phyloP scores from a whole-genome alignment of 2,888 invertebrate species.

The Microchrysa polita region DNA sequence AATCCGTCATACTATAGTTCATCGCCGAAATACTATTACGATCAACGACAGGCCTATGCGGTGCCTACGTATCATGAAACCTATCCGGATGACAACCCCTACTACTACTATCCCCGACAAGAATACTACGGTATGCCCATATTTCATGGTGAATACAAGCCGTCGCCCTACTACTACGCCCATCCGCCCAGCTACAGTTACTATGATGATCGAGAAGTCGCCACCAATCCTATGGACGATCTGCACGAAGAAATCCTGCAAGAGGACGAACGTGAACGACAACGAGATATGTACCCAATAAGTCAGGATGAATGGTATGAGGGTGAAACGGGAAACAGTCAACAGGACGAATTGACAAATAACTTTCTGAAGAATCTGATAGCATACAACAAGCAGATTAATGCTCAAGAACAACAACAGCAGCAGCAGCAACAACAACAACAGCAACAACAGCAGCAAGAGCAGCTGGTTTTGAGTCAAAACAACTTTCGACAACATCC shows the following conservation, averaged over 20 bases:
- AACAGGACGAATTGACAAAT: conserved; percentile 63
- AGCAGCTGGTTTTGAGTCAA: conserved; percentile 56
- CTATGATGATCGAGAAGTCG: conserved; percentile 61
- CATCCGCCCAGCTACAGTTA: conserved; percentile 62
- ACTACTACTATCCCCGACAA: conserved; percentile 53
- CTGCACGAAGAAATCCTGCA: conserved; percentile 70
- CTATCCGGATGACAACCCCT: conserved; percentile 49
- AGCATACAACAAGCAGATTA: conserved; percentile 66
- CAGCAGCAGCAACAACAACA: conserved; percentile 65
- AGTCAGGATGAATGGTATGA: conserved; percentile 76
- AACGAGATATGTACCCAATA: conserved; percentile 48
- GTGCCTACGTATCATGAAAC: conserved; percentile 46
- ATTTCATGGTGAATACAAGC: conserved; percentile 56
- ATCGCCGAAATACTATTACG: conserved; percentile 48
- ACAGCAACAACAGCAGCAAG: conserved; percentile 65
- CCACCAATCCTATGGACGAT: conserved; percentile 66
- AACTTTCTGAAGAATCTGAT: conserved; percentile 72
- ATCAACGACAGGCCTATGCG: conserved; percentile 32
- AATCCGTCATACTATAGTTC: conserved; percentile 46
- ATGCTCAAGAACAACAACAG: conserved; percentile 68
- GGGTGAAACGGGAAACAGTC: conserved; percentile 61
- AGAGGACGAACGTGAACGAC: conserved; percentile 69
- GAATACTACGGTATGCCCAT: conserved; percentile 55
- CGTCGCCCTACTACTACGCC: conserved; percentile 65
- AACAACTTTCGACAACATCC: conserved; percentile 49